Evolutionary conservation across 2,797 vertebrate genomes (phyloP).

Genomic region (Myotis planiceps): DNA sequence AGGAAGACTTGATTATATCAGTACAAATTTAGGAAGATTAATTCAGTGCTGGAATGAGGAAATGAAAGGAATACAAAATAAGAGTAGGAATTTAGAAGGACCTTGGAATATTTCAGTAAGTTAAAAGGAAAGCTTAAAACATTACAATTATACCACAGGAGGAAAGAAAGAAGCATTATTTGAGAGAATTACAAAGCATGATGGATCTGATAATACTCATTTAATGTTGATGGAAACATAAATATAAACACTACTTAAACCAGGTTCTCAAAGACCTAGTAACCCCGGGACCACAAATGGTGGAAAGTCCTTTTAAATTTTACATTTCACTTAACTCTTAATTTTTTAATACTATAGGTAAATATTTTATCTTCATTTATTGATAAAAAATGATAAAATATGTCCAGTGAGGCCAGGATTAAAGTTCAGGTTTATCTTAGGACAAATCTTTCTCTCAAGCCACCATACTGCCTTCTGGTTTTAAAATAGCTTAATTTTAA

Average conservation of each 20-base stretch:
- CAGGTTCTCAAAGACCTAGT: not conserved
- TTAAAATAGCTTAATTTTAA: constrained; percentile 40
- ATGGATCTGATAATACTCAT: not conserved
- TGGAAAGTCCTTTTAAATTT: not conserved
- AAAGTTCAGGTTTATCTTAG: not conserved
- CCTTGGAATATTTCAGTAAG: not conserved
- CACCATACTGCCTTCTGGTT: not conserved
- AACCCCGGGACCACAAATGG: not conserved
- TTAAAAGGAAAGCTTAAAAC: not conserved
- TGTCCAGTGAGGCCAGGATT: not conserved
- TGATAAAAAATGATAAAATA: not conserved
- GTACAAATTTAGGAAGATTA: not conserved
- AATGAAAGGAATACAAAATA: not conserved
- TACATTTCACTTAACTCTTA: not conserved
- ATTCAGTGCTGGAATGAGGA: not conserved
- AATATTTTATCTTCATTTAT: not conserved
- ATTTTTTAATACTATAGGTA: not conserved
- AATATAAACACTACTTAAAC: not conserved
- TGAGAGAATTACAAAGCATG: not conserved
- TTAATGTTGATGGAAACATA: not conserved
- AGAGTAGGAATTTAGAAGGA: not conserved
- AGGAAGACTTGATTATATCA: not conserved
- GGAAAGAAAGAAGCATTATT: not conserved
- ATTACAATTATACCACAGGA: not conserved
- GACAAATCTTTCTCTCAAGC: not conserved